These are phyloP conservation scores for Spisula solida DNA, from an alignment of 2,888 invertebrate species.

Conservation along the genomic window DNA sequence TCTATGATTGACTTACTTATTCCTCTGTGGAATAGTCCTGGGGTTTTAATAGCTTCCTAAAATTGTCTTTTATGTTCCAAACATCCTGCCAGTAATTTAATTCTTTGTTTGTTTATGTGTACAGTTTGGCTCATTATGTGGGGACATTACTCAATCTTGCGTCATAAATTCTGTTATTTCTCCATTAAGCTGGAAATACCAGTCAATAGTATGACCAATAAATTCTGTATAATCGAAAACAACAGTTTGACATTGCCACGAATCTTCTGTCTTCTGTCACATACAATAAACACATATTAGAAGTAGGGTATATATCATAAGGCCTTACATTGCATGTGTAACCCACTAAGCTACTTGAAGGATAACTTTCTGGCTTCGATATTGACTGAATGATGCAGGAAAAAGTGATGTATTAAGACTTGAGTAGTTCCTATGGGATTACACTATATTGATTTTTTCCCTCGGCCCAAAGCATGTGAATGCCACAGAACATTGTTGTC, in stretches of 20 bases:
- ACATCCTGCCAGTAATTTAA: constrained; percentile 2
- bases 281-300: neutral
- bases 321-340: constrained; percentile 32
- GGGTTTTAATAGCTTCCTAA: neutral
- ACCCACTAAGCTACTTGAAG: constrained; percentile 32
- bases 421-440: constrained; percentile 32
- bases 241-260: neutral
- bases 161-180: neutral
- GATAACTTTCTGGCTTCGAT: constrained; percentile 33
- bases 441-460: constrained; percentile 47
- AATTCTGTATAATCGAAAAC: neutral
- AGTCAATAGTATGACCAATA: neutral
- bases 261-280: neutral
- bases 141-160: neutral
- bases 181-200: neutral
- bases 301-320: neutral
- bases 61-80: constrained; percentile 13
- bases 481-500: constrained; percentile 46
- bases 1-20: neutral
- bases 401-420: constrained; percentile 48
- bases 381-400: constrained; percentile 42
- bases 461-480: constrained; percentile 47
- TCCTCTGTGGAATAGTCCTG: neutral
- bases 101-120: neutral
- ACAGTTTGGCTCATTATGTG: neutral